Conservation (phyloP, 2,888 invertebrate species). For the Shargacucullia verbasci region DNA sequence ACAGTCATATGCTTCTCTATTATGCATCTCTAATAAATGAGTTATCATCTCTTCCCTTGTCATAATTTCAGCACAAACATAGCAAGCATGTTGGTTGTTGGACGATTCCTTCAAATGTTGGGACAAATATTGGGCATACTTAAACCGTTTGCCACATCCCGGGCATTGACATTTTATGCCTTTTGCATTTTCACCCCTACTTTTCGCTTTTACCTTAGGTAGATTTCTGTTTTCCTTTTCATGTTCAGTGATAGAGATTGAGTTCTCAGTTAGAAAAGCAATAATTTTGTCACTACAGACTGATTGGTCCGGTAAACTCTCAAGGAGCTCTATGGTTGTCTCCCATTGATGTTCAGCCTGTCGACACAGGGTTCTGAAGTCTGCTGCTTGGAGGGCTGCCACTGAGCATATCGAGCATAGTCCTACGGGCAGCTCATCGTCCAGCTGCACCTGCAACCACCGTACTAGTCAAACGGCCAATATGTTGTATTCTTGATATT, state of each 20-base stretch:
- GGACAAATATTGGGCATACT: slow-evolving; percentile 67
- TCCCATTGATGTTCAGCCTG: slow-evolving; percentile 70
- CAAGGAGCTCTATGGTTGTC: slow-evolving; percentile 64
- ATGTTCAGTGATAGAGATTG: slow-evolving; percentile 59
- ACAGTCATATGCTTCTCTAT: slow-evolving; percentile 66
- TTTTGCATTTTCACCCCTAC: slow-evolving; percentile 34
- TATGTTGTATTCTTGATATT: slow-evolving; percentile 54
- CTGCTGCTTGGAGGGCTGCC: slow-evolving; percentile 71
- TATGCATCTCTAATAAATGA: slow-evolving; percentile 69
- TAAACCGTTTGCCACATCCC: slow-evolving; percentile 73
- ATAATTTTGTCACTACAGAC: slow-evolving; percentile 53
- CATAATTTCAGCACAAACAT: slow-evolving; percentile 77
- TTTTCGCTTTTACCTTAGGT: slow-evolving; percentile 12
- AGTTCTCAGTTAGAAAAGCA: slow-evolving; percentile 63
- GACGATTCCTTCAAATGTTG: slow-evolving; percentile 77
- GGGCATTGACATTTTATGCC: slow-evolving; percentile 68
- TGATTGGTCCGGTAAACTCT: slow-evolving; percentile 58
- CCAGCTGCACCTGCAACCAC: slow-evolving; percentile 81
- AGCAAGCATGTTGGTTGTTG: slow-evolving; percentile 74
- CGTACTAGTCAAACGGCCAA: slow-evolving; percentile 77
- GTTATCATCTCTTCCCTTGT: slow-evolving; percentile 66
- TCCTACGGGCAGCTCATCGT: slow-evolving; percentile 75
- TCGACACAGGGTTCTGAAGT: slow-evolving; percentile 72
- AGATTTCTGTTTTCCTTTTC: slow-evolving; percentile 3
- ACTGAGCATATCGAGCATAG: slow-evolving; percentile 74